Percentiles rank a stretch among this genome's conserved stretches.
Evolutionary conservation across 2,888 invertebrate species (phyloP).

Genomic region (Uloborus plumipes): DNA sequence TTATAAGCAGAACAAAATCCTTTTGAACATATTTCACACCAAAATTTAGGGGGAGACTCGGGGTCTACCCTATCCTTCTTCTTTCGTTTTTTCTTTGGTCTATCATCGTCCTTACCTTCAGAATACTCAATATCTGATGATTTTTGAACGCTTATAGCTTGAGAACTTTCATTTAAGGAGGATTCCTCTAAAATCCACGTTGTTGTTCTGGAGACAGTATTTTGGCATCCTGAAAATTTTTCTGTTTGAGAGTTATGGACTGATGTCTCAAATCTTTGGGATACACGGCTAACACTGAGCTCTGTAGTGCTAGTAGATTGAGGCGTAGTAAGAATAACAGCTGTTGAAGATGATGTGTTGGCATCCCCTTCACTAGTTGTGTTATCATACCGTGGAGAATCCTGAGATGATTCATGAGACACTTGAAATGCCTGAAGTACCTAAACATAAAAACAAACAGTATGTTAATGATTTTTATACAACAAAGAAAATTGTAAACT

Average conservation of each 20-base stretch:
- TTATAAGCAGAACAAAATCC: slow-evolving; percentile 66
- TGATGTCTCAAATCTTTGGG: slow-evolving; percentile 50
- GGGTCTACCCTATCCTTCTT: slow-evolving; percentile 34
- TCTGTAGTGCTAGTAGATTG: slow-evolving; percentile 49
- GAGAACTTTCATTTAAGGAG: slow-evolving; percentile 38
- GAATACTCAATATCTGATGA: slow-evolving; percentile 47
- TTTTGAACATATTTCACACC: slow-evolving; percentile 63
- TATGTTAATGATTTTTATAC: not conserved
- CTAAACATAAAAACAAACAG: slow-evolving; percentile 9
- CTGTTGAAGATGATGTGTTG: slow-evolving; percentile 20
- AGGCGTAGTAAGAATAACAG: slow-evolving; percentile 48
- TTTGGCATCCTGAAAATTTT: slow-evolving; percentile 50
- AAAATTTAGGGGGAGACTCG: slow-evolving; percentile 53
- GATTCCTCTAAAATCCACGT: slow-evolving; percentile 53
- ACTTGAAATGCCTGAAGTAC: slow-evolving; percentile 58
- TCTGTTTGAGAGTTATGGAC: slow-evolving; percentile 40
- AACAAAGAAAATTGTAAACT: too few relatives aligned
- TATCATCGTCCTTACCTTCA: slow-evolving; percentile 40
- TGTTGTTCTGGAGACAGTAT: slow-evolving; percentile 47
- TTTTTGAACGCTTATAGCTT: slow-evolving; percentile 33
- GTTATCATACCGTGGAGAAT: slow-evolving; percentile 27
- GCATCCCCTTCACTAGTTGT: slow-evolving; percentile 41
- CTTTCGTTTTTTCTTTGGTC: slow-evolving; percentile 48
- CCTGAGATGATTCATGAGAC: slow-evolving; percentile 36
- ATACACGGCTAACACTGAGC: slow-evolving; percentile 41